phyloP scores from a whole-genome alignment of 2,888 invertebrate species.

The Amblyjoppa proteus region DNA sequence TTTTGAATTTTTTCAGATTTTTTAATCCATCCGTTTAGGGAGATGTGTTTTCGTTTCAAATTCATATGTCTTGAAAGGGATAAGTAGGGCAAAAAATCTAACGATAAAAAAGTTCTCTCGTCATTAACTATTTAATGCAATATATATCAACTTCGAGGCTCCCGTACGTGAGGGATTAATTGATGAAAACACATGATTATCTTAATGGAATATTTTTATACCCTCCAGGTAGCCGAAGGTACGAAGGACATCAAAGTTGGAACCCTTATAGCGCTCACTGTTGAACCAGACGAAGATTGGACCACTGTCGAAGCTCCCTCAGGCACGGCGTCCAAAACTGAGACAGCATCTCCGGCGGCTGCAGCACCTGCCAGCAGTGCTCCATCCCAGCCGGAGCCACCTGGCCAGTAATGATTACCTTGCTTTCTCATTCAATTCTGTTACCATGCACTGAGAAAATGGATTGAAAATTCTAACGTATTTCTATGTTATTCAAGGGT shows the following conservation, averaged over 20 bases:
- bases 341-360: conserved; percentile 52
- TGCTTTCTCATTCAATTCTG: conserved; percentile 8
- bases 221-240: conserved; percentile 85
- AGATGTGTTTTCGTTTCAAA: too few relatives aligned
- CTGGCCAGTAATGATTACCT: conserved; percentile 79
- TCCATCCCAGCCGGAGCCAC: conserved; percentile 73
- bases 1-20: too few relatives aligned
- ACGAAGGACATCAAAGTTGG: conserved; percentile 87
- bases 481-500: conserved; percentile 73
- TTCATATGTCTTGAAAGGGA: too few relatives aligned
- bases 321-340: conserved; percentile 48
- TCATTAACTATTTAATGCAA: too few relatives aligned
- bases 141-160: too few relatives aligned
- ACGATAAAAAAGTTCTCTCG: too few relatives aligned
- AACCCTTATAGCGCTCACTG: conserved; percentile 87
- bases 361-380: conserved; percentile 62
- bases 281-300: conserved; percentile 88
- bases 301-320: conserved; percentile 85
- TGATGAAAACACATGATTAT: neutral
- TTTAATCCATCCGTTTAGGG: too few relatives aligned
- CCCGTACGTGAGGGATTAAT: too few relatives aligned
- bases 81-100: too few relatives aligned
- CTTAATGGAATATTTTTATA: neutral
- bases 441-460: neutral
- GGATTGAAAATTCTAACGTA: neutral